Conservation (phyloP, 2,797 vertebrate species). For the Iguana delicatissima region DNA sequence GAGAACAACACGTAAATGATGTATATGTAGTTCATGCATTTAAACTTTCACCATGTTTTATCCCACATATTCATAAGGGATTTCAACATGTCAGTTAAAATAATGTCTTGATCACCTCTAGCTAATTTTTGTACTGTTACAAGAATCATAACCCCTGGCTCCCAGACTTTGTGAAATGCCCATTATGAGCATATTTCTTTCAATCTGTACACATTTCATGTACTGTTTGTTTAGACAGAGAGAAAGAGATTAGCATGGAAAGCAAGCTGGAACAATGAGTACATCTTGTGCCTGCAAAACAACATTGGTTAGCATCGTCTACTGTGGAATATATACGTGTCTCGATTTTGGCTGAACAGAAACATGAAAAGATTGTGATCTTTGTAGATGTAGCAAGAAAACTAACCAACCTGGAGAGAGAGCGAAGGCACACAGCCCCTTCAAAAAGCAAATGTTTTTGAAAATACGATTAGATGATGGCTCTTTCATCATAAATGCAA, state of each 20-base stretch:
- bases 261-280: constrained; percentile 63
- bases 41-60: neutral
- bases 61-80: neutral
- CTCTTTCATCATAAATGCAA: constrained; percentile 76
- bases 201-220: constrained; percentile 65
- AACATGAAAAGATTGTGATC: constrained; percentile 65
- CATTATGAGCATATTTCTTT: constrained; percentile 53
- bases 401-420: constrained; percentile 60
- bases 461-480: constrained; percentile 79
- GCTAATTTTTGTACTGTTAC: neutral
- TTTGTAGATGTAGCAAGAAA: constrained; percentile 68
- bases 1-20: constrained; percentile 50
- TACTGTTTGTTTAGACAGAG: constrained; percentile 47
- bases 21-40: constrained; percentile 35
- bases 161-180: neutral
- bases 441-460: constrained; percentile 70
- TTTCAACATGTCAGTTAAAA: neutral
- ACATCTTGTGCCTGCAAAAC: constrained; percentile 73
- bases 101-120: neutral
- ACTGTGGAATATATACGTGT: constrained; percentile 65
- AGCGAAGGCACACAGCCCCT: constrained; percentile 66
- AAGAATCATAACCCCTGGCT: constrained; percentile 27
- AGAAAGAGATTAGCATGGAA: constrained; percentile 58
- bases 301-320: constrained; percentile 77
- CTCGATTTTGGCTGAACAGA: constrained; percentile 70